Percentiles rank a stretch among this genome's conserved stretches.
Conservation (phyloP, 2,888 invertebrate genomes). For the Lingula anatina region DNA sequence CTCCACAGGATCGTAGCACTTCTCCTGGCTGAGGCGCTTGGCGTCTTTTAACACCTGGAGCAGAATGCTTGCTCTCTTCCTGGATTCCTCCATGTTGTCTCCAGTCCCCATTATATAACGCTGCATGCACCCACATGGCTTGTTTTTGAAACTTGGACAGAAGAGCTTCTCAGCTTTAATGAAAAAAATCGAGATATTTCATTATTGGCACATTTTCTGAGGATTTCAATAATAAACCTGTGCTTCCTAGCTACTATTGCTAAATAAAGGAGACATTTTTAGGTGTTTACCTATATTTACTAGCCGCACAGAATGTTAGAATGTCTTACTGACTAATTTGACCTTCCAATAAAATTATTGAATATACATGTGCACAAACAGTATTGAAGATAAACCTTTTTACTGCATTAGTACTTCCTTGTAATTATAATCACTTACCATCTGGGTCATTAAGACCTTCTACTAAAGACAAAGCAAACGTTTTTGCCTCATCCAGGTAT, state of each 20-base stretch:
- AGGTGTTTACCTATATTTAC: no score
- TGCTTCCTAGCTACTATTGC: no score
- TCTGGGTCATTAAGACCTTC: slow-evolving; percentile 21
- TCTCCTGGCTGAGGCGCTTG: slow-evolving; percentile 25
- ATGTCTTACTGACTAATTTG: no score
- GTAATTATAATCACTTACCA: slow-evolving; percentile 18
- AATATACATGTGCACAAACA: no score
- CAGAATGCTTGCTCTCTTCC: slow-evolving; percentile 19
- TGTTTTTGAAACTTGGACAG: slow-evolving; percentile 28
- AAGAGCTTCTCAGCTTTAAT: slow-evolving; percentile 29
- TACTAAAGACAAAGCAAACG: slow-evolving; percentile 21
- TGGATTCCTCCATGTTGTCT: slow-evolving; percentile 12
- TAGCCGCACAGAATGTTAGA: no score
- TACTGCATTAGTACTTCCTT: no score
- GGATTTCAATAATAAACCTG: no score
- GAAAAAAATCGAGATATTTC: no score
- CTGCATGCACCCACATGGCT: slow-evolving; percentile 37
- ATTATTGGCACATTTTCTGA: no score
- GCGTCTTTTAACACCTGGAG: slow-evolving; percentile 32
- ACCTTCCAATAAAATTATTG: no score
- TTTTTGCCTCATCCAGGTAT: slow-evolving; percentile 22
- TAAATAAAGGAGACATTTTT: no score
- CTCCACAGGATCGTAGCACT: slow-evolving; percentile 20
- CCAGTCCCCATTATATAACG: slow-evolving; percentile 18
- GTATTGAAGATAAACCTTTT: no score